Evolutionary conservation across 1,140 invertebrate genomes (phyloP).

Genomic region (Callitettix versicolor): DNA sequence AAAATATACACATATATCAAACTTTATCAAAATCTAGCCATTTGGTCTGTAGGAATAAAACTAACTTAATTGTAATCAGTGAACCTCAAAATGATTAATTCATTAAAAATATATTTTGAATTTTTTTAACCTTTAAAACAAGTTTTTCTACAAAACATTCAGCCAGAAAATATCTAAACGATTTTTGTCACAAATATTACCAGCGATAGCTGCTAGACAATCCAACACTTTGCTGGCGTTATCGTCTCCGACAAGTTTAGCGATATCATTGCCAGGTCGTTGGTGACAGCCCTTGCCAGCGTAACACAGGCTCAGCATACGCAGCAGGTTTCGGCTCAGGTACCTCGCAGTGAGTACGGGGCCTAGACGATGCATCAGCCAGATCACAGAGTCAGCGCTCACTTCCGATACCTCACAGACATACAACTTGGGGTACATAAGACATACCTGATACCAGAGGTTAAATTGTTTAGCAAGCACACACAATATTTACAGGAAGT

Average conservation of each 20-base stretch:
- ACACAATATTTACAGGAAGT: too few species aligned
- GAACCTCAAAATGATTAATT: too few species aligned
- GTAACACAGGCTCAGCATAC: conserved; percentile 90
- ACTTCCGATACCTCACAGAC: conserved; percentile 66
- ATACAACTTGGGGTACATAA: conserved; percentile 20
- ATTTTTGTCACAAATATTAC: too few species aligned
- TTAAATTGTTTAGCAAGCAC: background rate
- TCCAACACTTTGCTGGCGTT: conserved; percentile 76
- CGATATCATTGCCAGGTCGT: background rate
- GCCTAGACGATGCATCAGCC: conserved; percentile 87
- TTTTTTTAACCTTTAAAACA: too few species aligned
- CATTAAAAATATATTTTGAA: too few species aligned
- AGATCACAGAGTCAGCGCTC: conserved; percentile 80
- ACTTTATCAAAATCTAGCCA: too few species aligned
- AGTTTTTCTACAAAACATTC: too few species aligned
- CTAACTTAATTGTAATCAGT: too few species aligned
- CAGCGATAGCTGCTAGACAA: conserved; percentile 74
- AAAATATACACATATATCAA: too few species aligned
- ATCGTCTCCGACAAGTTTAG: conserved; percentile 56
- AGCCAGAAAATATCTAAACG: too few species aligned
- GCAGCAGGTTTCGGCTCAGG: conserved; percentile 80
- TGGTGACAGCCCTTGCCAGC: conserved; percentile 46
- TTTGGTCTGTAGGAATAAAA: too few species aligned
- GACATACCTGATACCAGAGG: background rate
- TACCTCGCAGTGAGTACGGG: conserved; percentile 86